Conservation (phyloP, 30 jellyfish, hydroid and myxozoan species). For the Cassiopea andromeda region DNA sequence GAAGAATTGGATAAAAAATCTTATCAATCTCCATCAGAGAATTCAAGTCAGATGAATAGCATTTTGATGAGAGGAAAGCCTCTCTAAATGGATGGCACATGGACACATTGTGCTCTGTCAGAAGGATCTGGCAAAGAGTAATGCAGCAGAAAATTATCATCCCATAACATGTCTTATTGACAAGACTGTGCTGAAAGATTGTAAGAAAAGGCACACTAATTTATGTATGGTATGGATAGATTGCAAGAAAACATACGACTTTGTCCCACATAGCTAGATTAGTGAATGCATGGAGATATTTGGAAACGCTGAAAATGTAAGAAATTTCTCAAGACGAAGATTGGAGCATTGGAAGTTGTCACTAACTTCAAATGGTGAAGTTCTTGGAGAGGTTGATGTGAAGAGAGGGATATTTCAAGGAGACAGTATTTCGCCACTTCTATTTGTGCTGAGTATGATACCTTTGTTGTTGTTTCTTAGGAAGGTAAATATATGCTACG, state of each 20-base stretch:
- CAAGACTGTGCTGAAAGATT: slow-evolving; percentile 7
- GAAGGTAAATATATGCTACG: too few relatives aligned
- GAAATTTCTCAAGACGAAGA: not conserved
- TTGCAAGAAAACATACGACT: slow-evolving; percentile 24
- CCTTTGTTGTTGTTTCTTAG: not conserved
- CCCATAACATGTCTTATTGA: slow-evolving; percentile 1
- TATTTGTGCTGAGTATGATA: slow-evolving; percentile 18
- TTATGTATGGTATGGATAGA: slow-evolving; percentile 19
- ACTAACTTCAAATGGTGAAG: too few relatives aligned
- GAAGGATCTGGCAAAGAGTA: slow-evolving; percentile 28
- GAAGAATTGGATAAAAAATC: slow-evolving; percentile 20
- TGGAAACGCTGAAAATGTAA: too few relatives aligned
- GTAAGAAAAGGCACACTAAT: slow-evolving; percentile 8
- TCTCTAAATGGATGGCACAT: slow-evolving; percentile 13
- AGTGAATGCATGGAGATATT: not conserved
- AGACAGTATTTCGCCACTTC: not conserved
- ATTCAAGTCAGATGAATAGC: not conserved
- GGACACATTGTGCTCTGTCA: slow-evolving; percentile 23
- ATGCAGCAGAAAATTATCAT: slow-evolving; percentile 11
- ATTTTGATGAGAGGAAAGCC: slow-evolving; percentile 1
- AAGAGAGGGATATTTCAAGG: slow-evolving; percentile 59
- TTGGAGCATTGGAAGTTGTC: slow-evolving; percentile 8
- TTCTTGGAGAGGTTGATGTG: not conserved
- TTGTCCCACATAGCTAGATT: slow-evolving; percentile 35
- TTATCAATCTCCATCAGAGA: slow-evolving; percentile 30